Evolutionary conservation across 1,140 invertebrate genomes (phyloP).

Genomic region (Platyura marginata): DNA sequence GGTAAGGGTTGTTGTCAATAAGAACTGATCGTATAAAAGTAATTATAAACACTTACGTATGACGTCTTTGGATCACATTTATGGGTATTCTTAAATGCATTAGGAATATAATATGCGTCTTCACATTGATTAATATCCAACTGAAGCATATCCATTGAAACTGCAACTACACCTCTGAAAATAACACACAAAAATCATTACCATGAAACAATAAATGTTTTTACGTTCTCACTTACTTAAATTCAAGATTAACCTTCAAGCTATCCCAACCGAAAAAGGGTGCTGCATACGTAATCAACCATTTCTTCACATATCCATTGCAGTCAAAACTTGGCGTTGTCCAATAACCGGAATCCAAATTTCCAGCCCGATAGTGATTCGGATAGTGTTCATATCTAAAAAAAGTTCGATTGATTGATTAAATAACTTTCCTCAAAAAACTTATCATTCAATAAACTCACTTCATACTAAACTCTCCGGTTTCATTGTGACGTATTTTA

Average conservation of each 20-base stretch:
- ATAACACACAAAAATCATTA: slow-evolving; percentile 7
- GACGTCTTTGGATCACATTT: slow-evolving; percentile 84
- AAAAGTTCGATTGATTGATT: too few relatives aligned
- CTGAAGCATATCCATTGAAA: slow-evolving; percentile 77
- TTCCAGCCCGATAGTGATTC: slow-evolving; percentile 61
- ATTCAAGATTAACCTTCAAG: slow-evolving; percentile 76
- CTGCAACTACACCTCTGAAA: slow-evolving; percentile 80
- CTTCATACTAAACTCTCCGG: slow-evolving; percentile 35
- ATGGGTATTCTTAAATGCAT: slow-evolving; percentile 89
- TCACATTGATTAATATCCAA: slow-evolving; percentile 93
- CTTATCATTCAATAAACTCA: too few relatives aligned
- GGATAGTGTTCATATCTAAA: slow-evolving; percentile 84
- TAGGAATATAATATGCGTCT: slow-evolving; percentile 68
- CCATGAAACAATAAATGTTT: background rate
- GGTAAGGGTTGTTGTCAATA: too few relatives aligned
- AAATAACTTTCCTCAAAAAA: too few relatives aligned
- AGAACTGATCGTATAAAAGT: too few relatives aligned
- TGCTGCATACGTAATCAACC: slow-evolving; percentile 86
- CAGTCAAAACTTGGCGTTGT: slow-evolving; percentile 88
- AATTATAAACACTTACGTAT: slow-evolving; percentile 86
- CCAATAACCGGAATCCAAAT: slow-evolving; percentile 81
- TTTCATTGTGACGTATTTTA: slow-evolving; percentile 74
- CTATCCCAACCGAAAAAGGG: slow-evolving; percentile 97
- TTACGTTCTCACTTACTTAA: slow-evolving; percentile 55
- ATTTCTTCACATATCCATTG: slow-evolving; percentile 77